A percentile compares a stretch with the other conserved stretches of the same genome.
These are phyloP conservation scores for Myotis findleyi DNA, from an alignment of 2,797 vertebrate species.

Conservation along the genomic window DNA sequence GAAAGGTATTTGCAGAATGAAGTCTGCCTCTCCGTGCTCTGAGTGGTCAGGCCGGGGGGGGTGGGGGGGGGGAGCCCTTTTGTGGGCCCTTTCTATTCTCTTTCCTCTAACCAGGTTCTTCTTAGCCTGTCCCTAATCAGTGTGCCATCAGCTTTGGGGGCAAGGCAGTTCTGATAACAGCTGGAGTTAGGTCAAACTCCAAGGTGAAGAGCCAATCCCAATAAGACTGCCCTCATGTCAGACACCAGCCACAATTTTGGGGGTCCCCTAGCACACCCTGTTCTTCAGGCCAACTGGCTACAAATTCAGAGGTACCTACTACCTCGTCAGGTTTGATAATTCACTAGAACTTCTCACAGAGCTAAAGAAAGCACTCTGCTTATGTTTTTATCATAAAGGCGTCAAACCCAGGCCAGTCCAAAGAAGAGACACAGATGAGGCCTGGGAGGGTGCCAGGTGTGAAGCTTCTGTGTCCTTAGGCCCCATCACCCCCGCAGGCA, in stretches of 20 bases:
- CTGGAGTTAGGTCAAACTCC: neutral
- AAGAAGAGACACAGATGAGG: neutral
- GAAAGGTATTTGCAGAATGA: neutral
- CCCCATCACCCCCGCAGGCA: neutral
- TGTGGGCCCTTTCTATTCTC: neutral
- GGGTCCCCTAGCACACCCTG: neutral
- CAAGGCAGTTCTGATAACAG: neutral
- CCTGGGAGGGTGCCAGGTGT: rapidly evolving
- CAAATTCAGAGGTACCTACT: neutral
- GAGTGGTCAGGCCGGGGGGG: neutral
- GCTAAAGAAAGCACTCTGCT: neutral
- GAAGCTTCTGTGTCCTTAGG: neutral
- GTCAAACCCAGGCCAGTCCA: neutral
- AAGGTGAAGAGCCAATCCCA: neutral
- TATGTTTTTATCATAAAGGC: neutral
- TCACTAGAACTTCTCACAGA: neutral
- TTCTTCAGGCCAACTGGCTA: neutral
- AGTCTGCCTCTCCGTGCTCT: neutral
- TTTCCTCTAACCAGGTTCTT: neutral
- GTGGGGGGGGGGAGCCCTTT: neutral
- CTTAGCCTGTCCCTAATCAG: neutral
- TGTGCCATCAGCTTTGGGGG: neutral
- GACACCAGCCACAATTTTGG: neutral
- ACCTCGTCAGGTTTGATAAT: neutral
- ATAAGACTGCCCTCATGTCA: neutral